Evolutionary conservation across 2,113 vertebrate species (phyloP), one percentile per base, ranked within the genome.

Genomic region (Engraulis encrasicolus): DNA sequence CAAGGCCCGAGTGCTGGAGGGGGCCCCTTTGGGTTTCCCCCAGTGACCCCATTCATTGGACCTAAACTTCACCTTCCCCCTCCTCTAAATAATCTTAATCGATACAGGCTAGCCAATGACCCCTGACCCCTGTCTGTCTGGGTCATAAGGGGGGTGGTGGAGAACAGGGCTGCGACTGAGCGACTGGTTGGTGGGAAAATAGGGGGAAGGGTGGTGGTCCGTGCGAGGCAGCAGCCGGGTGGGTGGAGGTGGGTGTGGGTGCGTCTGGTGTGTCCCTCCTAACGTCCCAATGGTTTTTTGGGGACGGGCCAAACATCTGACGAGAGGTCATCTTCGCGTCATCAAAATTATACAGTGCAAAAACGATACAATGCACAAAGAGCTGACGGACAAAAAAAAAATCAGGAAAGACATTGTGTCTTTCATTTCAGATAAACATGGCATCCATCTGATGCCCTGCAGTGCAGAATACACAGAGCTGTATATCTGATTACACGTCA

Each of bases 51-150:
- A 34, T 27, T 71, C 61, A 66, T 66, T 66, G n/a, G 27, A 31
- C 61, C 61, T 9, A n/a, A 66, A 66, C 61, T n/a, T 15, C 61
- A 58, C 54, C 27, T 66, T 66, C 27, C 61, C 61, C 61, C 61
- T n/a, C 27, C 23, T 34, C 27, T 34, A 71, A 45, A 45, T 71
- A 34, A 34, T 71, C 61, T 34, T 71, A 71, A 71, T 71, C 61
- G 61, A 71, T 71, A 71, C 61, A 71, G 61, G 61, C 61, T 71
- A 71, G 61, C 61, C 61, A 31, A 4, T 15, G 61, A 71, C 61
- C 61, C 15, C 17, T 31, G 27, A 15, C 61, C 27, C 17, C 61
- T 71, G 27, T 34, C 61, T 71, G 61, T 71, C 61, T 71, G 61
- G 61, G 61, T 71, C 27, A 71, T 31, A 34, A 45, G 61, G 61